phyloP scores from a whole-genome alignment of 2,113 vertebrate species.

The Upupa epops region DNA sequence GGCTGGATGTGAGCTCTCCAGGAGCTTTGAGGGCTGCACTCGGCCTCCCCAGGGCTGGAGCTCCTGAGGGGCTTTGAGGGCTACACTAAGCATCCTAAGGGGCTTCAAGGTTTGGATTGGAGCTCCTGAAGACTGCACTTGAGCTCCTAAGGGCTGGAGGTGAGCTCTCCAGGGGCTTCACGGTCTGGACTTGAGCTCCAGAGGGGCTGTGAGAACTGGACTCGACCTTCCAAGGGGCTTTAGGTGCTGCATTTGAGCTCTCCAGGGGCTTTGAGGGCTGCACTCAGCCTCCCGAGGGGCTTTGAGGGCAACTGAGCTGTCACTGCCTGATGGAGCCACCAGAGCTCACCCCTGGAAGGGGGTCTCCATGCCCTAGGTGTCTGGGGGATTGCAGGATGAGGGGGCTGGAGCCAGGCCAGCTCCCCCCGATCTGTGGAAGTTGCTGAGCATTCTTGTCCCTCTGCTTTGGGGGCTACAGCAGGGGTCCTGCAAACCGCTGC shows the following conservation, averaged over 20 bases:
- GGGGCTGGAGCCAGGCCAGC: neutral
- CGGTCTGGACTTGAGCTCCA: neutral
- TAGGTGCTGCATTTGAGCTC: neutral
- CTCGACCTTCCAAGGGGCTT: no score
- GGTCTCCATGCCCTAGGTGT: neutral
- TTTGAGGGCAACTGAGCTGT: neutral
- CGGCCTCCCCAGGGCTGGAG: neutral
- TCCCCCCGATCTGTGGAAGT: conserved; percentile 60
- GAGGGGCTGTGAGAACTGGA: no score
- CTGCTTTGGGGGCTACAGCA: conserved; percentile 27
- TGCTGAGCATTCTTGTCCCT: neutral
- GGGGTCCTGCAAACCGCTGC: conserved; percentile 40
- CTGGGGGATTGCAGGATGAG: neutral
- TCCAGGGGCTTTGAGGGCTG: neutral
- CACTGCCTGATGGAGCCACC: neutral
- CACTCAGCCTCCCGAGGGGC: neutral
- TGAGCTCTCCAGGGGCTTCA: no score
- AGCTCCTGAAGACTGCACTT: neutral
- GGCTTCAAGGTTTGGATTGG: neutral
- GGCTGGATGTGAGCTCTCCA: neutral
- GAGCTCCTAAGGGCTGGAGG: no score
- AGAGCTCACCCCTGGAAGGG: conserved; percentile 4
- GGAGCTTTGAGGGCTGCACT: neutral
- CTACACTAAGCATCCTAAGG: no score
- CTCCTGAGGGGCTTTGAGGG: neutral